Evolutionary conservation across 2,797 vertebrate genomes (phyloP).

Genomic region (Syngnathus rostellatus): DNA sequence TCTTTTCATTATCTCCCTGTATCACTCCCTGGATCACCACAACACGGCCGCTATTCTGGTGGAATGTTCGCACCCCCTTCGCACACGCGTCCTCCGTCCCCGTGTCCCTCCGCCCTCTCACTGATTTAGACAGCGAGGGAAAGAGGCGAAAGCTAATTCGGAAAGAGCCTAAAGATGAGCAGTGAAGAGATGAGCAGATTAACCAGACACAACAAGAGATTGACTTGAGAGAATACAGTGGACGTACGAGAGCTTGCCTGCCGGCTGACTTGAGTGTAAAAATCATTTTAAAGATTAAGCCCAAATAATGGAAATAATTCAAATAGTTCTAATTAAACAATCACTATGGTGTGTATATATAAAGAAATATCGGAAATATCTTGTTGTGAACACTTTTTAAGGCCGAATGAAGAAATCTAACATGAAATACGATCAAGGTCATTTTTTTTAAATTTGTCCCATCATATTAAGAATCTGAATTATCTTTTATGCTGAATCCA

Average conservation of each 20-base stretch:
- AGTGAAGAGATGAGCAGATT: constrained; percentile 44
- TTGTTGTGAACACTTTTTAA: not conserved
- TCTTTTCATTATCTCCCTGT: constrained; percentile 79
- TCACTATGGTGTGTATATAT: too few relatives aligned
- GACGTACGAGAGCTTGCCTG: constrained; percentile 1
- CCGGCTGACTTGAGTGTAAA: constrained; percentile 11
- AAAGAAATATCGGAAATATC: too few relatives aligned
- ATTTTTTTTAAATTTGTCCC: not conserved
- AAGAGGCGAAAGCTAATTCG: constrained; percentile 42
- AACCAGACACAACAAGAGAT: constrained; percentile 37
- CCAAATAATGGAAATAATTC: not conserved
- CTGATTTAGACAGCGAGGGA: constrained; percentile 42
- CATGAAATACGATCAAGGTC: not conserved
- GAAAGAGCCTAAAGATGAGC: constrained; percentile 42
- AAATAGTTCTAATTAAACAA: not conserved
- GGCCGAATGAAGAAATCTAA: constrained; percentile 3
- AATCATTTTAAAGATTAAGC: constrained; percentile 5
- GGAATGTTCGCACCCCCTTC: constrained; percentile 71
- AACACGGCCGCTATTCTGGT: constrained; percentile 63
- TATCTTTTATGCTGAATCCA: not conserved
- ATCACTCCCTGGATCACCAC: constrained; percentile 76
- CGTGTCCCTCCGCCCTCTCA: constrained; percentile 56
- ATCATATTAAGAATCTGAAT: not conserved
- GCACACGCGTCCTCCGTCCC: constrained; percentile 44
- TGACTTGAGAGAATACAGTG: constrained; percentile 30